Conservation (phyloP, 2,797 vertebrate species). For the Pangasius sanitwongsei region DNA sequence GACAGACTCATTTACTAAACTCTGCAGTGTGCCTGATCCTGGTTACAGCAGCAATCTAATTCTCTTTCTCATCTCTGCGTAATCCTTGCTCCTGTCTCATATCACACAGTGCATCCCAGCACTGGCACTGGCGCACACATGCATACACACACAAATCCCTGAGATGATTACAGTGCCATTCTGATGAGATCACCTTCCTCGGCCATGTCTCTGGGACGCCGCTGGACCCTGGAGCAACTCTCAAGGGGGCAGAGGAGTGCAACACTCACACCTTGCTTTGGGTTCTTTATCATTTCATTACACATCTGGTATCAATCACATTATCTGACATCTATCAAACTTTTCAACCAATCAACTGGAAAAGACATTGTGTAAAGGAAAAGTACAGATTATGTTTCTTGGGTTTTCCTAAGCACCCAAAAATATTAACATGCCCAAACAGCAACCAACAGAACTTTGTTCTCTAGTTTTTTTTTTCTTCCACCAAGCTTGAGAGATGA, state of each 20-base stretch:
- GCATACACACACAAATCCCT: conserved; percentile 39
- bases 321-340: neutral
- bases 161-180: conserved; percentile 26
- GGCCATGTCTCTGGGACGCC: conserved; percentile 14
- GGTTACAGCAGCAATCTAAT: conserved; percentile 47
- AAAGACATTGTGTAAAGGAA: neutral
- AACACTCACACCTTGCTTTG: neutral
- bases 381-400: neutral
- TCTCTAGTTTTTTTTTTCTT: neutral
- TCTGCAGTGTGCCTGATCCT: neutral
- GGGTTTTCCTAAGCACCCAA: neutral
- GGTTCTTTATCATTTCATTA: neutral
- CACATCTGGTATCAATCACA: neutral
- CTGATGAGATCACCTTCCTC: conserved; percentile 28
- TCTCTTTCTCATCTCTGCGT: conserved; percentile 57
- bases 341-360: neutral
- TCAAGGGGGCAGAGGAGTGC: neutral
- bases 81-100: conserved; percentile 52
- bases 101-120: conserved; percentile 5
- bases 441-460: neutral
- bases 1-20: neutral
- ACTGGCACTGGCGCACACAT: neutral
- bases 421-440: neutral
- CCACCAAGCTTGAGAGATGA: no score
- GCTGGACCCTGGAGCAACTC: neutral